Evolutionary conservation across 2,797 vertebrate genomes (phyloP), one percentile per base, ranked within the genome.

Genomic region (Pogoniulus pusillus): DNA sequence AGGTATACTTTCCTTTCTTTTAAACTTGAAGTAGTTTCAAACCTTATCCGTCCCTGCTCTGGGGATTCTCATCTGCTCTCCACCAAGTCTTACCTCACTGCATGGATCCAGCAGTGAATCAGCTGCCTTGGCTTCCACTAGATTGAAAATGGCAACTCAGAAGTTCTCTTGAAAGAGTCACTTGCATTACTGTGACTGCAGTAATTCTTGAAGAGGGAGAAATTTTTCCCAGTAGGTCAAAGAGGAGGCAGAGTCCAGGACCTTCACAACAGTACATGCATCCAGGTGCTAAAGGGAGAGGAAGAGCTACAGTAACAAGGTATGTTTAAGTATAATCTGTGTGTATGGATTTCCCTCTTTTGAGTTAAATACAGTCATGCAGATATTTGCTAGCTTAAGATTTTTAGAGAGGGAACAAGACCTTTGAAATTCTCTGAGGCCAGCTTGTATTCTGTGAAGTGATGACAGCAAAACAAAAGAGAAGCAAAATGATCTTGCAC

Each of bases 271-370:
- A 81, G 23, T 87, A 13, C 6, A 7, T 75, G 47, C 80, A 63
- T 78, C 70, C 70, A 81, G 22, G 54, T 85, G 58, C 79, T 89
- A 87, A 87, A 43, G 87, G 62, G 53, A 91, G 68, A 91, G 78
- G 91, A 92, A 92, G 77, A 88, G 16, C 74, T 53, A 81, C 93
- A 54, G 41, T 79, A 35, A 81, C 57, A 78, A 91, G 91, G 94
- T 95, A 96, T 89, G 89, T 92, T 81, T 71, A 74, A 86, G 65
- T 85, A 41, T 47, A 71, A 63, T 55, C 66, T 91, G 7, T 53
- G 6, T 78, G 10, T 78, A 20, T 68, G 49, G 77, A 73, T 85
- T 85, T 89, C 41, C 45, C 60, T 34, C 12, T 75, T 71, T 60
- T 58, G 58, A 74, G 39, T 34, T 93, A 81, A 83, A 39, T 49